These are phyloP conservation scores for Liodrosophila aerea DNA, from an alignment of 2,888 invertebrate genomes.

Conservation along the genomic window DNA sequence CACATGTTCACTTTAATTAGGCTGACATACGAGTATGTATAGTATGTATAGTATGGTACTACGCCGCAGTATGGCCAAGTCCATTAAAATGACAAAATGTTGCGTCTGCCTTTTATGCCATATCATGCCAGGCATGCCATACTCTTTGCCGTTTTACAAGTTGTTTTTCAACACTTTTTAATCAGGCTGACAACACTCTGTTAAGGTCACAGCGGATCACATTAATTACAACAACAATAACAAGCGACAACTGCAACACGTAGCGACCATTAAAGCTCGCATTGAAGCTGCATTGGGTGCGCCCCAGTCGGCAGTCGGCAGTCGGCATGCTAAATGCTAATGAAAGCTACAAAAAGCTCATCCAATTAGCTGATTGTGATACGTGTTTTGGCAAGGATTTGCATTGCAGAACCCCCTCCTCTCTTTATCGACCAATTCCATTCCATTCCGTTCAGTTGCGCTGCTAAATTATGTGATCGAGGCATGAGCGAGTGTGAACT, in stretches of 20 bases:
- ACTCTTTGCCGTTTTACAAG: slow-evolving; percentile 53
- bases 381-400: slow-evolving; percentile 73
- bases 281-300: slow-evolving; percentile 35
- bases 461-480: slow-evolving; percentile 56
- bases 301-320: too few relatives aligned
- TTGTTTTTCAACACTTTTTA: slow-evolving; percentile 73
- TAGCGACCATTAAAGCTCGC: slow-evolving; percentile 65
- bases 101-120: slow-evolving; percentile 16
- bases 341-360: slow-evolving; percentile 66
- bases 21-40: slow-evolving; percentile 52
- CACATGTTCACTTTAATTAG: slow-evolving; percentile 77
- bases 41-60: too few relatives aligned
- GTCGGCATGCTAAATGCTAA: slow-evolving; percentile 56
- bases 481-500: slow-evolving; percentile 44
- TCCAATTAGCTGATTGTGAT: slow-evolving; percentile 74
- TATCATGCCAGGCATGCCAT: background rate
- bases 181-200: slow-evolving; percentile 71
- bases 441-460: slow-evolving; percentile 28
- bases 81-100: slow-evolving; percentile 68
- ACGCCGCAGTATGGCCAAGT: slow-evolving; percentile 12
- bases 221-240: slow-evolving; percentile 61
- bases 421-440: background rate
- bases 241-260: slow-evolving; percentile 49
- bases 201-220: slow-evolving; percentile 71
- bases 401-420: background rate